phyloP scores from a whole-genome alignment of 2,888 invertebrate genomes.

The Metopia argyrocephala region DNA sequence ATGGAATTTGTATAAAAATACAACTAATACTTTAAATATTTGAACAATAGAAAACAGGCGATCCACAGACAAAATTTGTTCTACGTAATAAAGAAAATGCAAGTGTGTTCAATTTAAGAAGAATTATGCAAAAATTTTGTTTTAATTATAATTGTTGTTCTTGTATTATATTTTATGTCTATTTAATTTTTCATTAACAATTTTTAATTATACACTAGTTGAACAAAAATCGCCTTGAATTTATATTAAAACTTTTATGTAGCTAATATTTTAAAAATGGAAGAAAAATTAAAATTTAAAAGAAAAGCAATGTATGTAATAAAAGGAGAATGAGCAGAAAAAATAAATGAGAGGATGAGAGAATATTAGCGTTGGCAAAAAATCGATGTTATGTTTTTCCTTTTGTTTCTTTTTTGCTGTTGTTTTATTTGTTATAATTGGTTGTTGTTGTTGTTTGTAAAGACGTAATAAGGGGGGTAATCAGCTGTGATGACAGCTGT shows the following conservation, averaged over 20 bases:
- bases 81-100: constrained; percentile 2
- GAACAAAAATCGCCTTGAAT: constrained; percentile 40
- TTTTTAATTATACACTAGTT: constrained; percentile 12
- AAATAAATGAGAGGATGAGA: constrained; percentile 18
- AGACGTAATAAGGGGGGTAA: constrained; percentile 28
- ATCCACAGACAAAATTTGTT: background rate
- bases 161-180: background rate
- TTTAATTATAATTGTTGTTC: constrained; percentile 11
- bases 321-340: background rate
- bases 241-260: constrained; percentile 13
- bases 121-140: constrained; percentile 36
- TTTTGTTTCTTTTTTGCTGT: constrained; percentile 8
- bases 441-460: no score
- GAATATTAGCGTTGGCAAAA: constrained; percentile 53
- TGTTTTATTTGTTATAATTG: constrained; percentile 25
- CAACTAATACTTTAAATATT: background rate
- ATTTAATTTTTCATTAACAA: constrained; percentile 34
- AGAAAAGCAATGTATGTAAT: constrained; percentile 34
- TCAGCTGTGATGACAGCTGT: constrained; percentile 56
- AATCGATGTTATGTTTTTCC: constrained; percentile 59
- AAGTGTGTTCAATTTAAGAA: constrained; percentile 13
- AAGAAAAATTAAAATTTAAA: constrained; percentile 8
- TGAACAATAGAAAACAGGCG: background rate
- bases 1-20: background rate
- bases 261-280: constrained; percentile 22